Evolutionary conservation across 92 coral and sea anemone genomes (phyloP), one percentile per base, ranked within the genome.

Genomic region (Bergia sp.): DNA sequence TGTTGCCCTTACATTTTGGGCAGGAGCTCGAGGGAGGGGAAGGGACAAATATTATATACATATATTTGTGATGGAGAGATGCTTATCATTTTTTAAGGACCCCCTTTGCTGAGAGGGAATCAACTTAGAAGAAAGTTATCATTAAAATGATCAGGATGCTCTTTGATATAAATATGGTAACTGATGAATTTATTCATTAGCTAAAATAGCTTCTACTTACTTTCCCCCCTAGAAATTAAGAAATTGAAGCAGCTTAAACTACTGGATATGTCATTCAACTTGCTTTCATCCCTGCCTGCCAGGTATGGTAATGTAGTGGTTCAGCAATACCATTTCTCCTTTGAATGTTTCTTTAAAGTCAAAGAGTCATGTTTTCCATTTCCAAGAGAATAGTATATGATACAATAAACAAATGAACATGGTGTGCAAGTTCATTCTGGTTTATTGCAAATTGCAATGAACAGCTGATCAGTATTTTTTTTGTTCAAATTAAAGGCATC

Each of bases 251-350:
- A 89, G 39, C 95, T 97, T 0, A 91, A 79, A 61, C 90, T 92
- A 42, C 80, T 97, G 55, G 96, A 94, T 76, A 91, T 97, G 86
- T 94, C 99, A 21, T 97, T 95, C 87, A 95, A 93, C 80, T 89
- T 91, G 8, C 89, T 97, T 20, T 89, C 96, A 0, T 92, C 96
- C 12, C 72, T 97, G 53, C 99, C 99, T 0, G 53, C 93, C 12
- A 96, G 99, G 99, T 97, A 84, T 10, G 76, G 15, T 47, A 3
- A 1, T 21, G 37, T 18, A 41, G 8, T 10, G 1, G 0, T 12
- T 41, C 10, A 29, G 41, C 13, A 12, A 2, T 6, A 16, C 21
- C 73, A 6, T 43, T 23, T 37, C n/a, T 21, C 23, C 18, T 38
- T 53, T 11, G 13, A 11, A 53, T 53, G 15, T 76, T 43, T 45